phyloP scores from a whole-genome alignment of 2,113 vertebrate species.

The Petaurus breviceps region DNA sequence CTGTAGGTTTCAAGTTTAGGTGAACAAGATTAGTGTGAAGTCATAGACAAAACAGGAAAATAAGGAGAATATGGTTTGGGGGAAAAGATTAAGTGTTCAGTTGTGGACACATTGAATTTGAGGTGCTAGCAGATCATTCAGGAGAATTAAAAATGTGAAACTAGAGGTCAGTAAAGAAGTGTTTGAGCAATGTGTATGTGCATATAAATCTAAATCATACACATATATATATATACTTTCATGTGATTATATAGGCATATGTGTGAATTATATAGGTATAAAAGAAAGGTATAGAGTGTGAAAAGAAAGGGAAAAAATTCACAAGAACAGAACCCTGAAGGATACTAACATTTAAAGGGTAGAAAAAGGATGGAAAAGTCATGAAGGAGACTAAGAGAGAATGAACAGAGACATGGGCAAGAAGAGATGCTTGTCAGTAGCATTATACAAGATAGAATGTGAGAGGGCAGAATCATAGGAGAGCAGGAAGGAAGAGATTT shows the following conservation, averaged over 20 bases:
- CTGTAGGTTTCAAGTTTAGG: neutral
- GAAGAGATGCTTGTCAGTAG: neutral
- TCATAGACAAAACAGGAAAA: neutral
- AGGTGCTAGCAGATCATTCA: neutral
- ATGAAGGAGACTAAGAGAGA: neutral
- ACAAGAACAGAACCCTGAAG: neutral
- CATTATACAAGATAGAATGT: neutral
- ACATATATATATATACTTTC: too few relatives aligned
- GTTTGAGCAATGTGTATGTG: neutral
- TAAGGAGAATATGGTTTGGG: neutral
- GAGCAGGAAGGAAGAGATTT: neutral
- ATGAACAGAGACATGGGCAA: neutral
- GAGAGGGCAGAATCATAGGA: neutral
- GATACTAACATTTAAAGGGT: neutral
- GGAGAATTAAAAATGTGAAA: neutral
- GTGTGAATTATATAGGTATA: too few relatives aligned
- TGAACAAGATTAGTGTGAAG: neutral
- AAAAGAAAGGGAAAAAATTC: neutral
- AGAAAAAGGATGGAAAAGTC: neutral
- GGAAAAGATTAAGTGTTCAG: neutral
- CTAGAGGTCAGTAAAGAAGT: neutral
- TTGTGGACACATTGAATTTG: neutral
- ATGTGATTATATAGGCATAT: neutral
- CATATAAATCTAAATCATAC: neutral
- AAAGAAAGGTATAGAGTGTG: too few relatives aligned